phyloP scores from a whole-genome alignment of 1,140 invertebrate species.

The Tetramorium alpestre region DNA sequence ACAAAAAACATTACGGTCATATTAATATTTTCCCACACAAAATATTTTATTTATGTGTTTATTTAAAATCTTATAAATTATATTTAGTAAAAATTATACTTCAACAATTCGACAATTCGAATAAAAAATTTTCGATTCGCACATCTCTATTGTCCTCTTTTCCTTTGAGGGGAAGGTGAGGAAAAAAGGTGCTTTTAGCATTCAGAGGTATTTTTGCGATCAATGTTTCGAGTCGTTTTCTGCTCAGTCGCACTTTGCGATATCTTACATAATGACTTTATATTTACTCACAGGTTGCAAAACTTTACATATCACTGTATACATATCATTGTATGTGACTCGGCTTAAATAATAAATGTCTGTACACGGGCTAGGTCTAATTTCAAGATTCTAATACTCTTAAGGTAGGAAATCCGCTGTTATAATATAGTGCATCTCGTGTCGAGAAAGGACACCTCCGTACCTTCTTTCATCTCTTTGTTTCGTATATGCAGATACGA shows the following conservation, averaged over 20 bases:
- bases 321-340: neutral
- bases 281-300: neutral
- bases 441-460: neutral
- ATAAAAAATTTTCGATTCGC: too few species aligned
- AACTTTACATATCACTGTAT: neutral
- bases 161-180: too few species aligned
- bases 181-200: neutral
- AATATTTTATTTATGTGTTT: too few species aligned
- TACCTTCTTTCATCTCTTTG: slow-evolving; percentile 86
- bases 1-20: too few species aligned
- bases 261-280: neutral
- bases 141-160: too few species aligned
- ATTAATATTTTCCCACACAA: too few species aligned
- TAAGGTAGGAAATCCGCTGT: neutral
- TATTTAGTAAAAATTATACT: too few species aligned
- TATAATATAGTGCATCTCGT: slow-evolving; percentile 58
- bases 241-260: neutral
- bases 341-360: neutral
- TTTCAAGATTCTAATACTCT: neutral
- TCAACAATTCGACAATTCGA: too few species aligned
- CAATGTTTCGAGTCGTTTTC: neutral
- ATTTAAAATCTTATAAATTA: too few species aligned
- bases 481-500: slow-evolving; percentile 89
- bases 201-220: neutral
- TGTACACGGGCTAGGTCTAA: neutral